Evolutionary conservation across 2,888 invertebrate genomes (phyloP).

Genomic region (Hypselothyrea guttata): DNA sequence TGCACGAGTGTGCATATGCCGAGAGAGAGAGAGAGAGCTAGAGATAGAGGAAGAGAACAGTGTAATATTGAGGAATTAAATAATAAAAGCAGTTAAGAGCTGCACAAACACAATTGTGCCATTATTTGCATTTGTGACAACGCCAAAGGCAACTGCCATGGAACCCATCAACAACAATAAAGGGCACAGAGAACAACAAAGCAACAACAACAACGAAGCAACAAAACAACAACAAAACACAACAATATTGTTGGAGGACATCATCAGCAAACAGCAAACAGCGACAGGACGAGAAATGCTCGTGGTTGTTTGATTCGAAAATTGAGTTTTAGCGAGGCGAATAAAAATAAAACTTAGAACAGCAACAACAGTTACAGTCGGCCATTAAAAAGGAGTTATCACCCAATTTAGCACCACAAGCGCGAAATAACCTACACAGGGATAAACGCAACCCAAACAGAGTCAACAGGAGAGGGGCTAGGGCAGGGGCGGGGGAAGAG

Average conservation of each 20-base stretch:
- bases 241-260: conserved; percentile 59
- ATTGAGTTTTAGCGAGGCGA: conserved; percentile 77
- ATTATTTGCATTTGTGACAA: conserved; percentile 81
- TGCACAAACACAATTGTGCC: conserved; percentile 75
- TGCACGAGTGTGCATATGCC: neutral
- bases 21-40: too few species aligned
- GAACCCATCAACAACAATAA: conserved; percentile 47
- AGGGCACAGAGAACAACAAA: too few species aligned
- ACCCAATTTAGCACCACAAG: conserved; percentile 72
- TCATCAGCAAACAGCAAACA: conserved; percentile 54
- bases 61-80: conserved; percentile 66
- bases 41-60: too few species aligned
- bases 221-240: conserved; percentile 35
- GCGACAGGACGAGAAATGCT: conserved; percentile 57
- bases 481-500: too few species aligned
- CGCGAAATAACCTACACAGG: conserved; percentile 70
- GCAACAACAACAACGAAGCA: conserved; percentile 30
- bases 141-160: conserved; percentile 21
- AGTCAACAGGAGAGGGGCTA: neutral
- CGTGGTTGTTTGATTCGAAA: conserved; percentile 77
- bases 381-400: conserved; percentile 75
- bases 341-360: conserved; percentile 71
- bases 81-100: conserved; percentile 70
- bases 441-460: conserved; percentile 80
- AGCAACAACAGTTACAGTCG: conserved; percentile 33